Evolutionary conservation across 2,113 vertebrate genomes (phyloP), one percentile per base, ranked within the genome.

Genomic region (Acrocephalus arundinaceus): DNA sequence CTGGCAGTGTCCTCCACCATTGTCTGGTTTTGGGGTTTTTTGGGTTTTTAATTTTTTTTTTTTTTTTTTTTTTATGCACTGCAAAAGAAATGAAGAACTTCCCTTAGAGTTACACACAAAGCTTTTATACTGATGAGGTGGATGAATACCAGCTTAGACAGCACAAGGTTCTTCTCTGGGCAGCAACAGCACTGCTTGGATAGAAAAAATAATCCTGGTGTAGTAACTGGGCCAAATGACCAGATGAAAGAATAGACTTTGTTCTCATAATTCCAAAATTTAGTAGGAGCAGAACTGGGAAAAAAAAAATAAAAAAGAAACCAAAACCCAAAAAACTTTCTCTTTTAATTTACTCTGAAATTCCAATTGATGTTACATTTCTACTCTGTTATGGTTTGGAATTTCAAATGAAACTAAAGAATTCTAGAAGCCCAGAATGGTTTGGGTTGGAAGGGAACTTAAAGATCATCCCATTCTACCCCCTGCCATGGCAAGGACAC

Each of bases 391-490:
- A 3, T 17, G 33, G 14, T 15, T 16, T 49, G 11, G 10, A 7
- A 17, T 76, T 93, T 41, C 25, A 48, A 63, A 85, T 31, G 8
- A 37, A 22, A 0, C 28, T n/a, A 1, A 66, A 27, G 35, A 58
- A 16, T 43, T 21, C 3, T 1, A 31, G 21, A 72, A 22, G 3
- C 4, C 5, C 15, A 23, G 18, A 58, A 58, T 11, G 8, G 6
- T 33, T 66, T 80, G 51, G 22, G 8, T 27, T 51, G 17, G 25
- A 66, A 37, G 18, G 4, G 31, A 88, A 1, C 10, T 51, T 33
- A 43, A 31, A 43, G 4, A 0, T 31, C 49, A 22, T 4, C 11
- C 7, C 3, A 2, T 43, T 48, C 35, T 58, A 41, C 1, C 1
- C 12, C 4, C n/a, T 57, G 24, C 11, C 58, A 35, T 35, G 43